Conservation (phyloP, 2,888 invertebrate genomes). For the Cybosia mesomella region DNA sequence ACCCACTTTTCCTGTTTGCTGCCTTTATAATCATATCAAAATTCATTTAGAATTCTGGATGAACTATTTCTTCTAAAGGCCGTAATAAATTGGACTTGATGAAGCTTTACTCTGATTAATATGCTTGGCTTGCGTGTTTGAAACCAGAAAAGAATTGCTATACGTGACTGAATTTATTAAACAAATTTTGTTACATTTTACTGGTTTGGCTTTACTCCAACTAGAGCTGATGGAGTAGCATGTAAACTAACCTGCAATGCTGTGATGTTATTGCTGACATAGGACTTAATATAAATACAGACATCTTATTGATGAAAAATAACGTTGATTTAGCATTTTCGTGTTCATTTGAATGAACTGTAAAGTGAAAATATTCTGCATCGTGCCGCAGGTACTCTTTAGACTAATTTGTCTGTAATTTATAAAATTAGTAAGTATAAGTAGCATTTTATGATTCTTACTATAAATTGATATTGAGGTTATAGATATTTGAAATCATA, state of each 20-base stretch:
- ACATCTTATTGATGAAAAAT: background rate
- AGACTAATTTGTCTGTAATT: background rate
- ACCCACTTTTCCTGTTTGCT: constrained; percentile 13
- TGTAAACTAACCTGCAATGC: constrained; percentile 35
- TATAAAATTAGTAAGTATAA: background rate
- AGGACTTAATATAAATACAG: constrained; percentile 15
- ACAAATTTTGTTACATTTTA: constrained; percentile 22
- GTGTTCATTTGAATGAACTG: background rate
- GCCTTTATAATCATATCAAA: background rate
- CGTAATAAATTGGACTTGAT: constrained; percentile 31
- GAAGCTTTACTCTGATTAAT: constrained; percentile 15
- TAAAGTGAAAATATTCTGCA: background rate
- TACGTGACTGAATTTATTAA: constrained; percentile 17
- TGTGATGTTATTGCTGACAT: constrained; percentile 32
- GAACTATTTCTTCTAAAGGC: constrained; percentile 18
- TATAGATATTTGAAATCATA: background rate
- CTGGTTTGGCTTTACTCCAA: constrained; percentile 44
- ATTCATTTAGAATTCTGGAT: background rate
- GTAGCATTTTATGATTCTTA: too few relatives aligned
- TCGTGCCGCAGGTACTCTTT: background rate
- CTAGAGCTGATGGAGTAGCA: constrained; percentile 23
- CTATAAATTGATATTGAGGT: background rate
- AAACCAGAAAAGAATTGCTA: constrained; percentile 13
- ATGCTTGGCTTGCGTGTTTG: background rate
- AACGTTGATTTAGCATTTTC: background rate